phyloP scores from a whole-genome alignment of 2,113 vertebrate genomes.

The Strix uralensis region DNA sequence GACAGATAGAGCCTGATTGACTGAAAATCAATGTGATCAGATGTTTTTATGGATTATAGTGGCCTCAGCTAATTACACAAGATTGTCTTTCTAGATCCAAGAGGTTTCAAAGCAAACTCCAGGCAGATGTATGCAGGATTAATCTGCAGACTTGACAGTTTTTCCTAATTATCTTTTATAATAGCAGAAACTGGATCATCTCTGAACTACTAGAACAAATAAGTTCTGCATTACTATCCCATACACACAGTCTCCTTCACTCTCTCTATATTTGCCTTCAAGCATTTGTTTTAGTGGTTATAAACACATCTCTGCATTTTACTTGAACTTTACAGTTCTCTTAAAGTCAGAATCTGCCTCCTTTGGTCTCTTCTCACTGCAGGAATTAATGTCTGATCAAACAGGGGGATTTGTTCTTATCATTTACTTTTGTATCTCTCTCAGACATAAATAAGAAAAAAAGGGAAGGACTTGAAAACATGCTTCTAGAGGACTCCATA shows the following conservation, averaged over 20 bases:
- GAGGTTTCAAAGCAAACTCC: constrained; percentile 71
- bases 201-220: constrained; percentile 55
- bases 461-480: fast-evolving
- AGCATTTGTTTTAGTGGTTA: neutral
- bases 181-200: constrained; percentile 56
- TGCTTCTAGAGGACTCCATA: fast-evolving
- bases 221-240: constrained; percentile 19
- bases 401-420: neutral
- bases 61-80: constrained; percentile 78
- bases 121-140: constrained; percentile 72
- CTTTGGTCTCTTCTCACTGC: neutral
- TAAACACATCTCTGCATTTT: neutral
- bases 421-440: neutral
- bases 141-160: constrained; percentile 75
- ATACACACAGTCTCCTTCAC: neutral
- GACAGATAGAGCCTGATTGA: constrained; percentile 75
- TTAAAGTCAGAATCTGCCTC: neutral
- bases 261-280: neutral
- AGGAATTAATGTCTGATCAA: neutral
- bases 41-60: constrained; percentile 80
- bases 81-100: constrained; percentile 76
- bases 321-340: neutral
- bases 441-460: neutral
- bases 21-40: constrained; percentile 81
- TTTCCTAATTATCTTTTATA: constrained; percentile 74